Percentiles rank a stretch among this genome's conserved stretches.
These are phyloP conservation scores for Bimastos eiseni DNA, from an alignment of 2,888 invertebrate species.

Conservation along the genomic window DNA sequence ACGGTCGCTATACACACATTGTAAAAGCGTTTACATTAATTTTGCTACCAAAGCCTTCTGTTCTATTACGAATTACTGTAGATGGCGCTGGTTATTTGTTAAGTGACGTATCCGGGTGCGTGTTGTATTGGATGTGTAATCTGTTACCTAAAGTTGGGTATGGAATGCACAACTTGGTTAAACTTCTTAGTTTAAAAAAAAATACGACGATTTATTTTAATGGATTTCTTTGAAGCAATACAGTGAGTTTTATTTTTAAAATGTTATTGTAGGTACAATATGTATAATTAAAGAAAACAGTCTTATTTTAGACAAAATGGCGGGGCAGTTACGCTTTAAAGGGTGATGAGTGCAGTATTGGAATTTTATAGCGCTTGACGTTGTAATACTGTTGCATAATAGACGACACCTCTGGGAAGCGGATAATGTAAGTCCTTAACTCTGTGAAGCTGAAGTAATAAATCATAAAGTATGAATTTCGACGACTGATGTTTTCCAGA, in stretches of 20 bases:
- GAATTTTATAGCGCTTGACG: slow-evolving; percentile 5
- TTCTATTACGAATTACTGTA: no score
- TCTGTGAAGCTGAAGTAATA: no score
- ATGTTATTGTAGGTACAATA: neutral
- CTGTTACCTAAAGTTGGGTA: neutral
- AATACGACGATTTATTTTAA: neutral
- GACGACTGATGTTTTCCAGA: neutral
- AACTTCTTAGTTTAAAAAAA: slow-evolving; percentile 1
- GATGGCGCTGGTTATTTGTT: neutral
- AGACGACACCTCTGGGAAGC: neutral
- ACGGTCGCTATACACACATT: no score
- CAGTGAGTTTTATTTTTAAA: neutral
- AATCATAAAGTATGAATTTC: no score
- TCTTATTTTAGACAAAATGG: slow-evolving; percentile 7
- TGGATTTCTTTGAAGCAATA: neutral
- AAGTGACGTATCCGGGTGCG: neutral
- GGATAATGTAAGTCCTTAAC: neutral
- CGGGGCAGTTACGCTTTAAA: neutral
- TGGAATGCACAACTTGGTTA: neutral
- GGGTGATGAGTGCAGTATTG: neutral
- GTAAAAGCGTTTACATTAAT: no score
- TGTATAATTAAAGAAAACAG: neutral
- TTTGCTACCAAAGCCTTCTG: no score
- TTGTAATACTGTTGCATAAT: neutral
- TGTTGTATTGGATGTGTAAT: neutral